Evolutionary conservation across 2,113 vertebrate genomes (phyloP).

Genomic region (Thamnaconus septentrionalis): DNA sequence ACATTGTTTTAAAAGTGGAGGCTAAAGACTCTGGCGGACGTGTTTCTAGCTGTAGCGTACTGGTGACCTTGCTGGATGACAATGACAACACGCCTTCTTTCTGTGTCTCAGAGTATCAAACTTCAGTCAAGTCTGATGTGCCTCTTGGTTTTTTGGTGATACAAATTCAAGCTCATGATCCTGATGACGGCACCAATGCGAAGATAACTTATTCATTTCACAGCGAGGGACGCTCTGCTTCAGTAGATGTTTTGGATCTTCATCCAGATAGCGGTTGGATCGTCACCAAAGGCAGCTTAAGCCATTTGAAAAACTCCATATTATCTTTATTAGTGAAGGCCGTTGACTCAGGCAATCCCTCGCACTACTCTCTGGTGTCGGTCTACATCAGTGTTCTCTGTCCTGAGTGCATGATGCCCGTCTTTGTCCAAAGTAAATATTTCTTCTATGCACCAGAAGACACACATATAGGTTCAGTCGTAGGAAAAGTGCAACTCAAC

Average conservation of each 20-base stretch:
- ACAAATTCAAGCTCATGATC: constrained; percentile 90
- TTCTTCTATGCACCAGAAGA: constrained; percentile 88
- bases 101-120: constrained; percentile 84
- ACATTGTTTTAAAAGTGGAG: constrained; percentile 83
- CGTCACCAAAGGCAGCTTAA: constrained; percentile 92
- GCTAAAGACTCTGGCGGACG: constrained; percentile 89
- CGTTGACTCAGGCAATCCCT: constrained; percentile 88
- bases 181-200: constrained; percentile 88
- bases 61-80: constrained; percentile 88
- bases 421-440: constrained; percentile 90
- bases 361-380: constrained; percentile 88
- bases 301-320: constrained; percentile 86
- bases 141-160: constrained; percentile 87
- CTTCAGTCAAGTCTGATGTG: constrained; percentile 89
- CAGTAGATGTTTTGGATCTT: constrained; percentile 91
- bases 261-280: constrained; percentile 98
- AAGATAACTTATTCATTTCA: constrained; percentile 93
- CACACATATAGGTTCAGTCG: constrained; percentile 81
- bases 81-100: constrained; percentile 93
- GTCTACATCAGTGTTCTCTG: constrained; percentile 94
- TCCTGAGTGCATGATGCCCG: constrained; percentile 81
- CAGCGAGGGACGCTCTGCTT: constrained; percentile 87
- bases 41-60: constrained; percentile 85
- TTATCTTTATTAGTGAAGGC: constrained; percentile 97
- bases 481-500: constrained; percentile 83